Evolutionary conservation across 1,140 invertebrate genomes (phyloP).

Genomic region (Physella acuta): DNA sequence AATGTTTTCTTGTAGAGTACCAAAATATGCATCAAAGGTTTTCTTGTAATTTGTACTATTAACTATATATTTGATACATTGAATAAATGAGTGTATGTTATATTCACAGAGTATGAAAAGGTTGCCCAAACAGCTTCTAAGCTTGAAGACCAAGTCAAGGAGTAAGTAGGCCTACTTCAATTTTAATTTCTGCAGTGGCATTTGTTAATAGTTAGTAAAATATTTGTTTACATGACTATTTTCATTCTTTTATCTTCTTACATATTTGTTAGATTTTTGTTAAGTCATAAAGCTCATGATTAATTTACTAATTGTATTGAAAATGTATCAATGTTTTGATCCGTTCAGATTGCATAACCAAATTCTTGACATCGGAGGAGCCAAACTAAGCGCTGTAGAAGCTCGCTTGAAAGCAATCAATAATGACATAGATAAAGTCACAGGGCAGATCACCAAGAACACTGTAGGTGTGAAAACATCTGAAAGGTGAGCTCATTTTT

Average conservation of each 20-base stretch:
- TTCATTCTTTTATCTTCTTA: no score
- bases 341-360: conserved; percentile 64
- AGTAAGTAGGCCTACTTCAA: conserved; percentile 46
- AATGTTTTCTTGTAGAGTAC: no score
- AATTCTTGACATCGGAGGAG: conserved; percentile 69
- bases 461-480: conserved; percentile 82
- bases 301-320: background rate
- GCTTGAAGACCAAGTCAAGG: conserved; percentile 66
- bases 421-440: conserved; percentile 53
- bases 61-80: no score
- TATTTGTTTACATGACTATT: no score
- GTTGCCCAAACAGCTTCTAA: conserved; percentile 67
- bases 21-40: no score
- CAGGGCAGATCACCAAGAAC: conserved; percentile 69
- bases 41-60: no score
- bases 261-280: no score
- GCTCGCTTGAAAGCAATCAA: conserved; percentile 47
- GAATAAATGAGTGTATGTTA: conserved; percentile 22
- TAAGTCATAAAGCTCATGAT: no score
- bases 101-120: conserved; percentile 65
- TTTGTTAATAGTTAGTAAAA: no score
- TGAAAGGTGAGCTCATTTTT: conserved; percentile 71
- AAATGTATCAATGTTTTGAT: conserved; percentile 5
- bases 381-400: conserved; percentile 55
- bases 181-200: no score